phyloP scores from a whole-genome alignment of 2,888 invertebrate genomes.

The Apotomis turbidana region DNA sequence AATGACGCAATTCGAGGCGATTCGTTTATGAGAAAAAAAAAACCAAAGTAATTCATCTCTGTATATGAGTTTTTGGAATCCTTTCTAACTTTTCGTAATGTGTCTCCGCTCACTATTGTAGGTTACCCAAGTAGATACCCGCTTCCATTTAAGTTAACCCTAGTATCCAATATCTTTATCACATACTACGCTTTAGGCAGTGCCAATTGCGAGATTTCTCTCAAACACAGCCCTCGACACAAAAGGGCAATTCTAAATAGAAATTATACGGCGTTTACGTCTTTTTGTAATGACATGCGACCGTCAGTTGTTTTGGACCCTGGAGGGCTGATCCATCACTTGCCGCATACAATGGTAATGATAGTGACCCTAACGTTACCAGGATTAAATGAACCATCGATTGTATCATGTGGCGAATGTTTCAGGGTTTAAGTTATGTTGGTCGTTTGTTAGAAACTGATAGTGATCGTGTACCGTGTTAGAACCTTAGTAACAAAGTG shows the following conservation, averaged over 20 bases:
- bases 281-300: conserved; percentile 7
- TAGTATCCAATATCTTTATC: conserved; percentile 27
- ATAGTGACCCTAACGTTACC: conserved; percentile 30
- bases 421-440: conserved; percentile 1
- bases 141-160: not conserved
- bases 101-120: no score
- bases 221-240: conserved; percentile 1
- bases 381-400: not conserved
- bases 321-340: conserved; percentile 51
- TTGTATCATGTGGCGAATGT: not conserved
- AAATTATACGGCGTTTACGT: not conserved
- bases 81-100: no score
- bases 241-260: not conserved
- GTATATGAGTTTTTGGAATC: no score
- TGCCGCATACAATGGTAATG: conserved; percentile 43
- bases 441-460: conserved; percentile 4
- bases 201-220: conserved; percentile 24
- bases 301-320: conserved; percentile 28
- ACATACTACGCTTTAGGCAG: conserved; percentile 21
- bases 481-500: conserved; percentile 6
- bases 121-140: not conserved
- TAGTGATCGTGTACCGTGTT: conserved; percentile 10
- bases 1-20: no score
- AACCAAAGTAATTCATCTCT: no score
- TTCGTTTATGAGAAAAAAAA: no score